A percentile compares a stretch with the other conserved stretches of the same genome.
Evolutionary conservation across 2,113 vertebrate genomes (phyloP).

Genomic region (Variabilichromis moorii): DNA sequence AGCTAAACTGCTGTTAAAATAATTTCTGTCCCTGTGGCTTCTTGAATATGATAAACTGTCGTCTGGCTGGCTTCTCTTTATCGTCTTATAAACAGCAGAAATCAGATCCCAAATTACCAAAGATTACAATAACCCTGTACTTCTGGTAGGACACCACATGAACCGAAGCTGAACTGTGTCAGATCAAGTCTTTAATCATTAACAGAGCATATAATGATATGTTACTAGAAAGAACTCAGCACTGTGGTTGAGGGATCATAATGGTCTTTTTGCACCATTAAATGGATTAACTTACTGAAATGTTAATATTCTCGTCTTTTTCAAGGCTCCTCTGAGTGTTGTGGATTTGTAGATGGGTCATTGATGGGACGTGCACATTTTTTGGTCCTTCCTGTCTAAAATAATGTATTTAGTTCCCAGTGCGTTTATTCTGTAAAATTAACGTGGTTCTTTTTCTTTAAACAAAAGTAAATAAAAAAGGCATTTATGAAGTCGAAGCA

Average conservation of each 20-base stretch:
- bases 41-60: not conserved
- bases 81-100: not conserved
- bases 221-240: not conserved
- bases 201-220: not conserved
- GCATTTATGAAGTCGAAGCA: not conserved
- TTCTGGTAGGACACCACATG: not conserved
- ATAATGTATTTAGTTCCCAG: not conserved
- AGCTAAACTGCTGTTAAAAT: not conserved
- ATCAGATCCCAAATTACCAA: not conserved
- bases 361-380: not conserved
- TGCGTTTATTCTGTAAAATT: not conserved
- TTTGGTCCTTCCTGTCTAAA: not conserved
- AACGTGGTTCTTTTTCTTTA: not conserved
- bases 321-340: not conserved
- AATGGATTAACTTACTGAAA: not conserved
- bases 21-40: not conserved
- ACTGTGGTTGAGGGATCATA: not conserved
- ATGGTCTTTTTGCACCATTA: not conserved
- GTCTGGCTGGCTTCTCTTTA: not conserved
- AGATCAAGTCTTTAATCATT: not conserved
- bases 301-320: not conserved
- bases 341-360: not conserved
- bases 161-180: not conserved
- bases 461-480: not conserved
- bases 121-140: not conserved